A percentile compares a stretch with the other conserved stretches of the same genome.
These are phyloP conservation scores for Heterochromis multidens DNA, from an alignment of 2,113 vertebrate species.

Conservation along the genomic window DNA sequence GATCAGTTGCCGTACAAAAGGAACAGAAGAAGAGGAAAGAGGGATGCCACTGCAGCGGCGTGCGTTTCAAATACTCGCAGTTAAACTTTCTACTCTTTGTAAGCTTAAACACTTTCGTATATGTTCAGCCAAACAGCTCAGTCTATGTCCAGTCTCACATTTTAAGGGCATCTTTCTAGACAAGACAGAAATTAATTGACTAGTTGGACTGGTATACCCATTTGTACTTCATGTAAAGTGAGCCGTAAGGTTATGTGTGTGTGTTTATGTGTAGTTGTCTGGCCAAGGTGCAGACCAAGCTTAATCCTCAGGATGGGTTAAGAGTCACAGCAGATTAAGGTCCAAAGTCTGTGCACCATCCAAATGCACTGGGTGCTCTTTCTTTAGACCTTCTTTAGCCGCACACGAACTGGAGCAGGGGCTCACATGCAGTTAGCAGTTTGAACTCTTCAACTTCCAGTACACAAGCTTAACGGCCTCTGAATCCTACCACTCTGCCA, in stretches of 20 bases:
- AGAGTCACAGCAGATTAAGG: neutral
- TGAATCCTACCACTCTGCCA: conserved; percentile 1
- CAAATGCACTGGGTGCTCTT: neutral
- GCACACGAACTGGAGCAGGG: neutral
- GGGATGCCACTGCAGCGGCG: neutral
- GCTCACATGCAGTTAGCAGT: neutral
- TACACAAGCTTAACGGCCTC: neutral
- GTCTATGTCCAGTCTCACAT: neutral
- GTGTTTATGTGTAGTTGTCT: neutral
- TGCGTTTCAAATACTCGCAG: neutral
- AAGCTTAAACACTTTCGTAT: neutral
- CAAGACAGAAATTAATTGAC: neutral
- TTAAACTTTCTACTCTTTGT: neutral
- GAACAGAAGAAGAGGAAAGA: conserved; percentile 3
- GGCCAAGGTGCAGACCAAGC: neutral
- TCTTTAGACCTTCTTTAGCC: neutral
- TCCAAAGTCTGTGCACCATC: neutral
- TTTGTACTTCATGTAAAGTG: neutral
- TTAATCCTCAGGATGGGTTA: conserved; percentile 28
- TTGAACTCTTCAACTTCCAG: conserved; percentile 6
- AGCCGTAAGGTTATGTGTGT: neutral
- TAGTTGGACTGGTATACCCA: neutral
- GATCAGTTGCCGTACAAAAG: conserved; percentile 10
- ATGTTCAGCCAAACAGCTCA: neutral
- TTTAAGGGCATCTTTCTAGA: neutral